phyloP scores from a whole-genome alignment of 2,888 invertebrate genomes.

The Thyatira batis region DNA sequence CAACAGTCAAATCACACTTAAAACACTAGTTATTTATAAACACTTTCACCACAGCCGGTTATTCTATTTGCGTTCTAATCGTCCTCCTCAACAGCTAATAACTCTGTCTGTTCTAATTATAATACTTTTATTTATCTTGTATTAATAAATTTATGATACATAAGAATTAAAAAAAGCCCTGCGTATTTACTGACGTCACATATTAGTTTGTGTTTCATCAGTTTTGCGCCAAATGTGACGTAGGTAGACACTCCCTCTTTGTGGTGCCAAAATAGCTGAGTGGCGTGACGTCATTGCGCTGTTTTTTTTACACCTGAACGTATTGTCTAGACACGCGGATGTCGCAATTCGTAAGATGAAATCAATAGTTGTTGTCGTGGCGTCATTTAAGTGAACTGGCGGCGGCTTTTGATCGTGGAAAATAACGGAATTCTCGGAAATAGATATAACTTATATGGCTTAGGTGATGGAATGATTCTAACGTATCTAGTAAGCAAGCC shows the following conservation, averaged over 20 bases:
- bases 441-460: not conserved
- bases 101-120: no score
- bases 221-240: not conserved
- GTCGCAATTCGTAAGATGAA: not conserved
- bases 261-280: not conserved
- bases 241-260: slow-evolving; percentile 4
- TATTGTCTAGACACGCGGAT: not conserved
- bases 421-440: not conserved
- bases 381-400: not conserved
- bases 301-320: not conserved
- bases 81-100: no score
- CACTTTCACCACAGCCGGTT: not conserved
- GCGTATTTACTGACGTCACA: not conserved
- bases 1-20: not conserved
- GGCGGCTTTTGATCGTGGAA: not conserved
- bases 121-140: no score
- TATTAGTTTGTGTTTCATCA: not conserved
- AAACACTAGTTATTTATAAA: not conserved
- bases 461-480: no score
- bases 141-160: no score
- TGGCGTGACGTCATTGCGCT: not conserved
- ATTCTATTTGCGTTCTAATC: not conserved
- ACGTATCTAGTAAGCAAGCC: not conserved
- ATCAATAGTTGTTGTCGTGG: not conserved
- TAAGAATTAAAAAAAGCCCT: no score